Evolutionary conservation across 2,113 vertebrate genomes (phyloP).

Genomic region (Fregata magnificens): DNA sequence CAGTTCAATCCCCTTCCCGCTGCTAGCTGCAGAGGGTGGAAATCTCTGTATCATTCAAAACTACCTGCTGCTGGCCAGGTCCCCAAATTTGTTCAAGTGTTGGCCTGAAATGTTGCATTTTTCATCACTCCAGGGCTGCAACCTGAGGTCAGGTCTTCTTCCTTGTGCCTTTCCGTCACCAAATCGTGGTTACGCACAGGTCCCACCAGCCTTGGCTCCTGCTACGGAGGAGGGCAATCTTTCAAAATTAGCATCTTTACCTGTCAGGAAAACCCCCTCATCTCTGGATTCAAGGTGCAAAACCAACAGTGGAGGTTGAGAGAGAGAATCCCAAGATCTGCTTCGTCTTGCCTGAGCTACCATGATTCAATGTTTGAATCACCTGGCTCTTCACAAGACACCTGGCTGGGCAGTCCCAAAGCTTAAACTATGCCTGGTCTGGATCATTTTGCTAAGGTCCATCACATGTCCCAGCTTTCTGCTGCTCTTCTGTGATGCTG

Average conservation of each 20-base stretch:
- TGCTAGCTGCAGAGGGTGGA: not conserved
- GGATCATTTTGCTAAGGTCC: not conserved
- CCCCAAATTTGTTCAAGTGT: not conserved
- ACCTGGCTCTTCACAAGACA: not conserved
- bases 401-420: not conserved
- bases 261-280: not conserved
- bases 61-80: not conserved
- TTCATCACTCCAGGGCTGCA: not conserved
- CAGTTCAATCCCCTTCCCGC: not conserved
- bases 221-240: not conserved
- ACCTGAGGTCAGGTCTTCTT: not conserved
- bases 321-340: not conserved
- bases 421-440: not conserved
- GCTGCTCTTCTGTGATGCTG: not conserved
- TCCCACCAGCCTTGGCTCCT: not conserved
- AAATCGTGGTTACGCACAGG: rapidly evolving
- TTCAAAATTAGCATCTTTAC: not conserved
- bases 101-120: not conserved
- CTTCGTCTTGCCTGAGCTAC: not conserved
- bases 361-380: not conserved
- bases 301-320: not conserved
- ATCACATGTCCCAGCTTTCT: not conserved
- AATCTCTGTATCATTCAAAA: not conserved
- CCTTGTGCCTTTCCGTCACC: not conserved
- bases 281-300: not conserved